phyloP scores from a whole-genome alignment of 1,140 invertebrate species.

The Calosoma granatense region DNA sequence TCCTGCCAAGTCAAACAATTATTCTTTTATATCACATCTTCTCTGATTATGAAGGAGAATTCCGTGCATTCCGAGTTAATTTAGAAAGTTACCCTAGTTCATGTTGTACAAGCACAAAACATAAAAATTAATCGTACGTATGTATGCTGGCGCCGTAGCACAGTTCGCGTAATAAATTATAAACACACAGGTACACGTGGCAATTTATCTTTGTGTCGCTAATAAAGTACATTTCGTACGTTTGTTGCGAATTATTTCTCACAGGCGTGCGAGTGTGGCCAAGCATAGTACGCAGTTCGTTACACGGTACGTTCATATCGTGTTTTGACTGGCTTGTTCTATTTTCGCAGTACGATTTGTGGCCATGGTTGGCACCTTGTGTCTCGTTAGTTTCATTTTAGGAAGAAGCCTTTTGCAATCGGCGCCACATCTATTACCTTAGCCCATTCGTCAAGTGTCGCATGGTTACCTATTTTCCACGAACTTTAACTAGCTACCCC shows the following conservation, averaged over 20 bases:
- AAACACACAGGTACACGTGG: background rate
- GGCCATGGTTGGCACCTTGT: background rate
- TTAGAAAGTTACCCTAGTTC: background rate
- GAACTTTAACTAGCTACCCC: background rate
- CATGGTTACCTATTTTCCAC: background rate
- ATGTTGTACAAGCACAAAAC: background rate
- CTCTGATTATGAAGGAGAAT: background rate
- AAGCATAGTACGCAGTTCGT: background rate
- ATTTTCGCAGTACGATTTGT: background rate
- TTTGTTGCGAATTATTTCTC: no score
- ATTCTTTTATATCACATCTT: background rate
- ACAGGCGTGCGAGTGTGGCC: no score
- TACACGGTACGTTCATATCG: background rate
- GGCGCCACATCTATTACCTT: background rate
- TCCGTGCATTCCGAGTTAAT: background rate
- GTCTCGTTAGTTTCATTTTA: slow-evolving; percentile 5
- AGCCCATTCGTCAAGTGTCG: background rate
- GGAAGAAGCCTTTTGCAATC: background rate
- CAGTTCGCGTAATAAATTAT: background rate
- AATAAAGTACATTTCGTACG: background rate
- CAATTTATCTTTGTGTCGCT: background rate
- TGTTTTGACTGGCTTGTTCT: background rate
- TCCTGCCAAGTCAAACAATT: no score
- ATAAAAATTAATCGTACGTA: background rate
- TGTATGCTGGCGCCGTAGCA: background rate